A percentile compares a stretch with the other conserved stretches of the same genome.
Evolutionary conservation across 1,140 invertebrate genomes (phyloP).

Genomic region (Lucilia sericata): DNA sequence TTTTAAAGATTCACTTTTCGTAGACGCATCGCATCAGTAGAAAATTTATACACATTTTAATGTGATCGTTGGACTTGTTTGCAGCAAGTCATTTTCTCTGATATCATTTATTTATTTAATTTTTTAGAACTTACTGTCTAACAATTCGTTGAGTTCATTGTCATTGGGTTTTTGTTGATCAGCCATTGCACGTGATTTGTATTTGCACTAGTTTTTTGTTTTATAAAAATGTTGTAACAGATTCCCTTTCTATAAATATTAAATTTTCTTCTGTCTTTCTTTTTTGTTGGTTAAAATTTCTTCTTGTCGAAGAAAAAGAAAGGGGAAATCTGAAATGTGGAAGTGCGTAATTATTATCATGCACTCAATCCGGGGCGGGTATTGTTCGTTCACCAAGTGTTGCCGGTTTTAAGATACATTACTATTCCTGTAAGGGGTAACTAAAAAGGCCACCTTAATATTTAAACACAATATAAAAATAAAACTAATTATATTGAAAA

Average conservation of each 20-base stretch:
- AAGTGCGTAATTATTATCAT: background rate
- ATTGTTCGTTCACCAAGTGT: background rate
- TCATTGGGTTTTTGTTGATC: constrained; percentile 59
- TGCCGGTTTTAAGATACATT: background rate
- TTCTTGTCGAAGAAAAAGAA: background rate
- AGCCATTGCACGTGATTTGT: constrained; percentile 53
- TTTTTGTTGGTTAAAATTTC: constrained; percentile 18
- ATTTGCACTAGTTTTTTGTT: constrained; percentile 2
- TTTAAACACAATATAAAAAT: too few relatives aligned
- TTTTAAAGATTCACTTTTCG: background rate
- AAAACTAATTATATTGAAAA: too few relatives aligned
- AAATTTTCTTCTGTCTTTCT: background rate
- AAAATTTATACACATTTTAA: background rate
- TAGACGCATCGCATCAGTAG: background rate
- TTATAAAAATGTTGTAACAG: background rate
- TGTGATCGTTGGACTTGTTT: constrained; percentile 30
- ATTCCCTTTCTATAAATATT: background rate
- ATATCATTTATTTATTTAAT: background rate
- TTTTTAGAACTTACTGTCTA: constrained; percentile 68
- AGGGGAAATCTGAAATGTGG: constrained; percentile 12
- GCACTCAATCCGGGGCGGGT: background rate
- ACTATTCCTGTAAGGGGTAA: background rate
- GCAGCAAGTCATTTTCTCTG: background rate
- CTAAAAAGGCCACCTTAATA: too few relatives aligned
- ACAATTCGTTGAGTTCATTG: constrained; percentile 68